Conservation (phyloP, 2,797 vertebrate genomes). For the Picus viridis region DNA sequence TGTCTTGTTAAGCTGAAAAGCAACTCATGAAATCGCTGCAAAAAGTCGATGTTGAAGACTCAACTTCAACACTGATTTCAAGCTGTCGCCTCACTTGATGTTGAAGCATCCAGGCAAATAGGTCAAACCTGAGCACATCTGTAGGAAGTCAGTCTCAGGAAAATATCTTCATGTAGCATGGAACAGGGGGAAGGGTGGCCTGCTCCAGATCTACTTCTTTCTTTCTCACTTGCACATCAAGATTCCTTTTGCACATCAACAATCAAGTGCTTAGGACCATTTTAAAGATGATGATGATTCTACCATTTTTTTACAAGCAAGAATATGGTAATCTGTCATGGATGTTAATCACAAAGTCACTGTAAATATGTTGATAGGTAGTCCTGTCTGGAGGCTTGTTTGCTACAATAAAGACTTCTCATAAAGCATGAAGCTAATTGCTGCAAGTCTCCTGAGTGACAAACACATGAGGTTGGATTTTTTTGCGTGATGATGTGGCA, state of each 20-base stretch:
- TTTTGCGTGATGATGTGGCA: not conserved
- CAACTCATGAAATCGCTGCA: not conserved
- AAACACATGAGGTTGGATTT: not conserved
- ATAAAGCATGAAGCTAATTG: not conserved
- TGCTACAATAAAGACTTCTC: not conserved
- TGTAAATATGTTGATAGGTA: not conserved
- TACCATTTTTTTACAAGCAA: not conserved
- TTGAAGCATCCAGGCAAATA: not conserved
- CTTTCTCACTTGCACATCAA: not conserved
- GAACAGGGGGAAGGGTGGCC: not conserved
- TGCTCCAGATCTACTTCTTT: not conserved
- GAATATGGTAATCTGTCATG: not conserved
- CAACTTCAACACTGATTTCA: not conserved
- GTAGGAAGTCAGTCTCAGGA: not conserved
- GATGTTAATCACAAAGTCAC: not conserved
- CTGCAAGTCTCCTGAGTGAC: not conserved
- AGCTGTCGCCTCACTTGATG: not conserved
- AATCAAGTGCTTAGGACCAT: not conserved
- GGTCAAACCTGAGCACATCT: not conserved
- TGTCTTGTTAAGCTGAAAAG: not conserved
- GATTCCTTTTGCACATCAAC: not conserved
- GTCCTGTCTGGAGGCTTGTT: not conserved
- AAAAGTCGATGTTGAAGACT: not conserved
- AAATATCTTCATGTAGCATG: not conserved
- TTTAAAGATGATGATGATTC: not conserved